Conservation (phyloP, 2,888 invertebrate species). For the Dryadula phaetusa region DNA sequence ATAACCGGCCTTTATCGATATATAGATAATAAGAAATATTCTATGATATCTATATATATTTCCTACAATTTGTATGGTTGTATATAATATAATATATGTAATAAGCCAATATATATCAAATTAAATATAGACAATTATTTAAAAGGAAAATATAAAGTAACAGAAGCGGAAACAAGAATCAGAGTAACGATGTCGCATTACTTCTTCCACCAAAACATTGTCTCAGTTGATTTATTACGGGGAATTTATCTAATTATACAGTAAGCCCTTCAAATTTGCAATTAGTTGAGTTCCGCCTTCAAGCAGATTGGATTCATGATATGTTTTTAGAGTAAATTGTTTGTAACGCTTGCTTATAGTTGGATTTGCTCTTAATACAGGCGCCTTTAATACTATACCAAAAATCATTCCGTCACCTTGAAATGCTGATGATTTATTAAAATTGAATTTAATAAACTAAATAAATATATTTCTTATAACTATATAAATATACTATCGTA, state of each 20-base stretch:
- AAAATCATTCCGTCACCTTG: too few relatives aligned
- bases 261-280: constrained; percentile 17
- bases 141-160: not conserved
- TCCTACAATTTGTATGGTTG: too few relatives aligned
- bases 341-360: not conserved
- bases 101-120: too few relatives aligned
- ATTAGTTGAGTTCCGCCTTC: not conserved
- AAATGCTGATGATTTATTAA: too few relatives aligned
- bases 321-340: not conserved
- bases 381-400: too few relatives aligned
- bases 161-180: constrained; percentile 3
- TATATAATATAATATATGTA: too few relatives aligned
- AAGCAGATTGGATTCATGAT: not conserved
- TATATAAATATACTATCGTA: too few relatives aligned
- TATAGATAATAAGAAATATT: too few relatives aligned
- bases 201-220: not conserved
- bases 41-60: too few relatives aligned
- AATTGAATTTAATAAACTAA: too few relatives aligned
- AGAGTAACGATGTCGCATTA: constrained; percentile 8
- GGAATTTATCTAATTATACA: constrained; percentile 14
- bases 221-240: not conserved
- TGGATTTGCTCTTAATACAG: not conserved
- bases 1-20: too few relatives aligned
- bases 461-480: too few relatives aligned
- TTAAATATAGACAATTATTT: not conserved